Base-by-base conservation (phyloP, 2,888 invertebrate genomes). In the Elgonia sp. region DNA sequence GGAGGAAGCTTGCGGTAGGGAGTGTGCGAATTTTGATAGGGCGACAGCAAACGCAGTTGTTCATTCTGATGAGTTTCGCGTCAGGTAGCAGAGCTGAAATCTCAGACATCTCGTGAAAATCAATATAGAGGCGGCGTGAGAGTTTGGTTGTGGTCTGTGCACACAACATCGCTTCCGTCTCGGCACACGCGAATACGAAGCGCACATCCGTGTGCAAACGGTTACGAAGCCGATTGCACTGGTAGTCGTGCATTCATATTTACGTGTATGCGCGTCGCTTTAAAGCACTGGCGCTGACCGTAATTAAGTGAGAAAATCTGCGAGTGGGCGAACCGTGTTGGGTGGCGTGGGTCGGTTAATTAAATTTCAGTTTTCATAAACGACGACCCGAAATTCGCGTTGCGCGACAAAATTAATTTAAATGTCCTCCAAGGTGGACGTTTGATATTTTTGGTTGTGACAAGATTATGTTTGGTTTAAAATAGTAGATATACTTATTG, bases 281-380 rank as follows among this genome's bases (percentile, higher is more conserved):
- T 79, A 82, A 85, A 88, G 79, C 73, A 82, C 62, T 73, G 72
- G 72, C 80, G 73, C 80, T 84, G 84, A 60, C 76, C 80, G 88
- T 89, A 86, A 89, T 88, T 84, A 85, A 86, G 84, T 86, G 84
- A 81, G 89, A 86, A 87, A 89, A 84, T 87, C 86, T 82, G 79
- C 73, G 82, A 53, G 70, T 53, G 72, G 76, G 75, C 57, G 62
- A 80, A 73, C 46, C 79, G 67, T 55, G 65, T 50, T 46, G 50
- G 81, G 60, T 69, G 63, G 65, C 18, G 73, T 72, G 62, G 77
- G 76, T 40, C 65, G 72, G 89, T 89, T 91, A 89, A 91, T 91
- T 91, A 90, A 89, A 90, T 90, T 91, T 87, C 79, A 89, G 88
- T 90, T 90, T 86, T 81, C 86, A 83, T 73, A 87, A 88, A 86